phyloP scores from a whole-genome alignment of 30 jellyfish, hydroid and myxozoan genomes.

The Aurelia sp. region DNA sequence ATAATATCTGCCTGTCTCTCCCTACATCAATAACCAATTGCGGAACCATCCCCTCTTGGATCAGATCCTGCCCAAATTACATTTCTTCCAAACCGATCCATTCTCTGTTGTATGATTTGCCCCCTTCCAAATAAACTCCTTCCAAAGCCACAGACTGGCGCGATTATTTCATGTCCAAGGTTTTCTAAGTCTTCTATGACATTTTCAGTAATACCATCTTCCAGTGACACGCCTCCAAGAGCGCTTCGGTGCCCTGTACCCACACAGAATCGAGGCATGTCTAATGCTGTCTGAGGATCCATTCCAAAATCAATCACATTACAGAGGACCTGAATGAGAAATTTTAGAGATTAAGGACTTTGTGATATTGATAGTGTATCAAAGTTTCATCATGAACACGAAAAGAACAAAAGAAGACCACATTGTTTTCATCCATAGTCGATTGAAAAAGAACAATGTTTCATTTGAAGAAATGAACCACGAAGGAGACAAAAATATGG shows the following conservation, averaged over 20 bases:
- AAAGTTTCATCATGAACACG: too few species aligned
- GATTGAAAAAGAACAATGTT: too few species aligned
- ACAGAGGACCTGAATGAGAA: conserved; percentile 68
- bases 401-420: too few species aligned
- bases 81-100: conserved; percentile 49
- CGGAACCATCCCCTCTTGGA: conserved; percentile 95
- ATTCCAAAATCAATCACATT: conserved; percentile 88
- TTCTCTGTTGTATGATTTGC: conserved; percentile 66
- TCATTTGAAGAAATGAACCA: too few species aligned
- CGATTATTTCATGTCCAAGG: conserved; percentile 79
- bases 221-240: conserved; percentile 61
- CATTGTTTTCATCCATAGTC: too few species aligned
- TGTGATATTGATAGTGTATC: too few species aligned
- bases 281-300: conserved; percentile 90
- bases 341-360: too few species aligned
- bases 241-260: conserved; percentile 81
- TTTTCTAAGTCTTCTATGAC: conserved; percentile 71
- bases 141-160: conserved; percentile 61
- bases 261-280: conserved; percentile 89
- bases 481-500: too few species aligned
- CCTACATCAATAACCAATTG: conserved; percentile 69
- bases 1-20: too few species aligned
- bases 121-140: conserved; percentile 87
- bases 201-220: conserved; percentile 79
- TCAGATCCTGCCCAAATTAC: conserved; percentile 98